Evolutionary conservation across 2,113 vertebrate genomes (phyloP).

Genomic region (Taurulus bubalis): DNA sequence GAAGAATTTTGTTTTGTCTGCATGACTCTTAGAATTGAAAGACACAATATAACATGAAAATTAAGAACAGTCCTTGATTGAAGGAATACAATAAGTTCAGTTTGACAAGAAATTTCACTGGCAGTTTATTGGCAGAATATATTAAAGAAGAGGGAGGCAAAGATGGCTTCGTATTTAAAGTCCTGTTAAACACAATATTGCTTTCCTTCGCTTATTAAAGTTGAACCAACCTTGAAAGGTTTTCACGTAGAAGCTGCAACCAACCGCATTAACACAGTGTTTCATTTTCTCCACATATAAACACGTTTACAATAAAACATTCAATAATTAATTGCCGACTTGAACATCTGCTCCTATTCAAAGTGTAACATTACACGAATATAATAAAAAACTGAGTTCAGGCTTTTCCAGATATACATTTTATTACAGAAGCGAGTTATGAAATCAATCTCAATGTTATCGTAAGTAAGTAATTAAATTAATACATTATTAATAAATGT

Average conservation of each 20-base stretch:
- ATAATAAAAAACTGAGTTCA: conserved; percentile 43
- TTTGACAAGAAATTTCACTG: conserved; percentile 30
- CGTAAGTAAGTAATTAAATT: conserved; percentile 14
- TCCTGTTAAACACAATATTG: conserved; percentile 17
- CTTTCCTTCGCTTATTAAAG: conserved; percentile 54
- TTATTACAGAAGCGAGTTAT: conserved; percentile 43
- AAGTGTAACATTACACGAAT: conserved; percentile 37
- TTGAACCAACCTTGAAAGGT: conserved; percentile 42
- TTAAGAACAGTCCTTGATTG: neutral
- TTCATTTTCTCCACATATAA: conserved; percentile 73
- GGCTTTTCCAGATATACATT: conserved; percentile 45
- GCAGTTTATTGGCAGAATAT: conserved; percentile 30
- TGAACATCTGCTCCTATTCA: conserved; percentile 63
- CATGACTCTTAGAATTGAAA: neutral
- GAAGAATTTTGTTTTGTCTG: conserved; percentile 4
- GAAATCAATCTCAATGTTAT: conserved; percentile 12
- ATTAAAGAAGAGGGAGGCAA: conserved; percentile 32
- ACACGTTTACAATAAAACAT: conserved; percentile 60
- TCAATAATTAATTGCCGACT: conserved; percentile 43
- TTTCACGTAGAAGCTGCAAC: conserved; percentile 45
- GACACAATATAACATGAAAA: conserved; percentile 6
- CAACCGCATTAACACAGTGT: conserved; percentile 60
- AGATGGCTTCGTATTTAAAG: conserved; percentile 38
- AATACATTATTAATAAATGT: conserved; percentile 13
- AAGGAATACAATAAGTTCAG: conserved; percentile 21